Conservation (phyloP, 2,888 invertebrate genomes). For the Tiphia femorata region DNA sequence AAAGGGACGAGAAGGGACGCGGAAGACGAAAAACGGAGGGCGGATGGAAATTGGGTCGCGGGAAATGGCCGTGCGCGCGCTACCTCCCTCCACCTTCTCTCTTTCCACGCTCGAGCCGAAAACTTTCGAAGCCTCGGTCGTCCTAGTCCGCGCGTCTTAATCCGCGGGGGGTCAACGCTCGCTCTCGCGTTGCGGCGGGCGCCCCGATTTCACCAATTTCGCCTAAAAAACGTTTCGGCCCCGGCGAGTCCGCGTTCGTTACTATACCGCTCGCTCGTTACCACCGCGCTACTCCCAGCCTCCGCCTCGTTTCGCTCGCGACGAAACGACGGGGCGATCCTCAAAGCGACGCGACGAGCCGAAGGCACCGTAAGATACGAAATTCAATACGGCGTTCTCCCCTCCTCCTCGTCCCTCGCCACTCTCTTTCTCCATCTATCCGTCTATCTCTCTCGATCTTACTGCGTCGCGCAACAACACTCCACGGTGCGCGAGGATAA, state of each 20-base stretch:
- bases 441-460: too few species aligned
- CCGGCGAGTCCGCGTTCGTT: not conserved
- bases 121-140: not conserved
- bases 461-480: too few species aligned
- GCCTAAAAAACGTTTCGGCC: too few species aligned
- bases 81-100: too few species aligned
- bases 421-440: too few species aligned
- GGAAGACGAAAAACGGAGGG: not conserved
- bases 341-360: conserved; percentile 7
- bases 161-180: conserved; percentile 45
- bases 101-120: not conserved
- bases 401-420: not conserved
- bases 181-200: too few species aligned
- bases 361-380: conserved; percentile 14
- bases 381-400: conserved; percentile 10
- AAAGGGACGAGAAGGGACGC: not conserved
- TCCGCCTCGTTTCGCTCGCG: not conserved
- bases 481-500: too few species aligned
- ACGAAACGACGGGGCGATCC: not conserved
- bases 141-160: conserved; percentile 20
- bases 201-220: conserved; percentile 46
- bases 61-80: not conserved
- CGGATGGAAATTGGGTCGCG: conserved; percentile 26
- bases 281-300: not conserved
- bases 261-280: too few species aligned